Percentiles rank a stretch among this genome's conserved stretches.
Evolutionary conservation across 2,888 invertebrate genomes (phyloP).

Genomic region (Meloe dianella): DNA sequence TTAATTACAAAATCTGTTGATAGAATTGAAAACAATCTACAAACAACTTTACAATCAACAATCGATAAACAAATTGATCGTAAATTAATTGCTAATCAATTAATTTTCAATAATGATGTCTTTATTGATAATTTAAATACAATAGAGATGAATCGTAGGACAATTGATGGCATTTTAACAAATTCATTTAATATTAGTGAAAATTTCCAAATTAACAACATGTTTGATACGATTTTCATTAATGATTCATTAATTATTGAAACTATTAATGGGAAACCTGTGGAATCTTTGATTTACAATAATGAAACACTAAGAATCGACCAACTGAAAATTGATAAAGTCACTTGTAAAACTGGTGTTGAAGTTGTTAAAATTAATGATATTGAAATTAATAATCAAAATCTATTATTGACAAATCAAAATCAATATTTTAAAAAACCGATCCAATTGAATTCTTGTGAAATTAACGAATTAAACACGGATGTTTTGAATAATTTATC

Average conservation of each 20-base stretch:
- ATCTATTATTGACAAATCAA: constrained; percentile 49
- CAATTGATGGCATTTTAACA: constrained; percentile 43
- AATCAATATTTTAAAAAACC: constrained; percentile 54
- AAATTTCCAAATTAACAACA: constrained; percentile 41
- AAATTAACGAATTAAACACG: constrained; percentile 41
- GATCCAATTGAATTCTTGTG: constrained; percentile 41
- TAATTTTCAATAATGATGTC: constrained; percentile 43
- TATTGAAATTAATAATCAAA: constrained; percentile 45
- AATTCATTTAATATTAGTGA: constrained; percentile 46
- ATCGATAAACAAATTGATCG: constrained; percentile 35
- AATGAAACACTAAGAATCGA: constrained; percentile 40
- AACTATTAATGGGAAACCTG: constrained; percentile 48
- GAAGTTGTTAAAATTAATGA: constrained; percentile 48
- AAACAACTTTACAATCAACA: constrained; percentile 20
- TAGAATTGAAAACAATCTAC: constrained; percentile 18
- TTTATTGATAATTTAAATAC: constrained; percentile 44
- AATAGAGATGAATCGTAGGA: constrained; percentile 44
- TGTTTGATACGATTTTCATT: constrained; percentile 42
- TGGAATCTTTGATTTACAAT: constrained; percentile 42
- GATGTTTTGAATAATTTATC: constrained; percentile 45
- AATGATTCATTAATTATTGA: constrained; percentile 42
- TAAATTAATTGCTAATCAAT: constrained; percentile 42
- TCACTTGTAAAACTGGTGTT: constrained; percentile 45
- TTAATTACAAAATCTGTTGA: constrained; percentile 9
- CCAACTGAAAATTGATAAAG: constrained; percentile 49